A percentile compares a stretch with the other conserved stretches of the same genome.
Evolutionary conservation across 2,797 vertebrate species (phyloP).

Genomic region (Glossophaga mutica): DNA sequence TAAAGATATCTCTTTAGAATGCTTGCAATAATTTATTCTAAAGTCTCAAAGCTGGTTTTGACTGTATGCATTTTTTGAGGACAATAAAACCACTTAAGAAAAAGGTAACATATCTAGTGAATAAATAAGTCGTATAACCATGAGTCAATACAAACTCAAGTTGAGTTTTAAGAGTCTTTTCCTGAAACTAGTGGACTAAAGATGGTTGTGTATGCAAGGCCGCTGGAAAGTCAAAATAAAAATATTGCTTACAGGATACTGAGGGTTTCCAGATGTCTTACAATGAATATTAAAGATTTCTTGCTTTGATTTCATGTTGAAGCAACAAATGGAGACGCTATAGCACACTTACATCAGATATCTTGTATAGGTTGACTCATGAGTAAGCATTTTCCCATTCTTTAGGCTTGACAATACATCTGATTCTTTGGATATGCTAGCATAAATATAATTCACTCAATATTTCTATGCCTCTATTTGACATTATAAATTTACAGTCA

Average conservation of each 20-base stretch:
- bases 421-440: not conserved
- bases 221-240: not conserved
- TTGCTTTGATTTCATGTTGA: not conserved
- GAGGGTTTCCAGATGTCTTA: not conserved
- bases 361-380: not conserved
- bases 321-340: not conserved
- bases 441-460: not conserved
- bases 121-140: not conserved
- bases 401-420: not conserved
- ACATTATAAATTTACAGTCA: not conserved
- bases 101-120: not conserved
- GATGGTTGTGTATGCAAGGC: not conserved
- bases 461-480: not conserved
- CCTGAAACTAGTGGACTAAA: not conserved
- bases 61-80: not conserved
- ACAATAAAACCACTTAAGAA: not conserved
- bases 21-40: not conserved
- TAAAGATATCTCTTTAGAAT: not conserved
- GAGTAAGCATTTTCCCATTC: not conserved
- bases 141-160: not conserved
- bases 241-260: not conserved
- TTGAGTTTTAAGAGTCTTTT: not conserved
- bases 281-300: not conserved
- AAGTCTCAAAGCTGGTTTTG: not conserved
- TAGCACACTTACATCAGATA: not conserved